Evolutionary conservation across 2,113 vertebrate genomes (phyloP).

Genomic region (Zingel zingel): DNA sequence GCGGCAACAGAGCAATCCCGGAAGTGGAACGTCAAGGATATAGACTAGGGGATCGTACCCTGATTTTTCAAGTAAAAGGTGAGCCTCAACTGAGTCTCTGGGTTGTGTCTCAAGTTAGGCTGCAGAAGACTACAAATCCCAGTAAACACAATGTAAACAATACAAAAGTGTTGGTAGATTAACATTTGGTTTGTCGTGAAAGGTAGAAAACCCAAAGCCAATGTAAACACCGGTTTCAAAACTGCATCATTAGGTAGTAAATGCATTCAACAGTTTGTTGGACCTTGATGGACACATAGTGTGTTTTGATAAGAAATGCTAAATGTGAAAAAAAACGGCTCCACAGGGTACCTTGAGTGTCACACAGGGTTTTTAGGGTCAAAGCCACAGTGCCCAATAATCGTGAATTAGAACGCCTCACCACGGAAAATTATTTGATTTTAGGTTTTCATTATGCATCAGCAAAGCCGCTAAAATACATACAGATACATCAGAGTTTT

Average conservation of each 20-base stretch:
- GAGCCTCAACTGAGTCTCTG: not conserved
- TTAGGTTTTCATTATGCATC: not conserved
- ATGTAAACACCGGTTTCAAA: not conserved
- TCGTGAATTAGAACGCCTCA: not conserved
- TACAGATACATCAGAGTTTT: slow-evolving; percentile 2
- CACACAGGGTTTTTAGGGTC: not conserved
- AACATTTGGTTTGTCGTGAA: not conserved
- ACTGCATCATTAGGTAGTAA: not conserved
- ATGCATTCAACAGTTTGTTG: not conserved
- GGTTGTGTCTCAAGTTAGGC: not conserved
- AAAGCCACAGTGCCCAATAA: slow-evolving; percentile 9
- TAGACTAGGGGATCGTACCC: no score
- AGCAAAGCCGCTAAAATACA: slow-evolving; percentile 1
- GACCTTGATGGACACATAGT: not conserved
- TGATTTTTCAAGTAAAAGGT: not conserved
- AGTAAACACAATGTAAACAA: not conserved
- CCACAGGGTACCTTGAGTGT: not conserved
- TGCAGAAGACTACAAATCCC: not conserved
- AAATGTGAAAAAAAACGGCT: not conserved
- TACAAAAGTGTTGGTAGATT: not conserved
- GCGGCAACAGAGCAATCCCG: no score
- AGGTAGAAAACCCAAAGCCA: not conserved
- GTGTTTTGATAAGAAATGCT: not conserved
- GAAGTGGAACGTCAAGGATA: no score
- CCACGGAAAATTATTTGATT: not conserved